Base-by-base conservation (phyloP, 2,797 vertebrate species). In the Pempheris klunzingeri region DNA sequence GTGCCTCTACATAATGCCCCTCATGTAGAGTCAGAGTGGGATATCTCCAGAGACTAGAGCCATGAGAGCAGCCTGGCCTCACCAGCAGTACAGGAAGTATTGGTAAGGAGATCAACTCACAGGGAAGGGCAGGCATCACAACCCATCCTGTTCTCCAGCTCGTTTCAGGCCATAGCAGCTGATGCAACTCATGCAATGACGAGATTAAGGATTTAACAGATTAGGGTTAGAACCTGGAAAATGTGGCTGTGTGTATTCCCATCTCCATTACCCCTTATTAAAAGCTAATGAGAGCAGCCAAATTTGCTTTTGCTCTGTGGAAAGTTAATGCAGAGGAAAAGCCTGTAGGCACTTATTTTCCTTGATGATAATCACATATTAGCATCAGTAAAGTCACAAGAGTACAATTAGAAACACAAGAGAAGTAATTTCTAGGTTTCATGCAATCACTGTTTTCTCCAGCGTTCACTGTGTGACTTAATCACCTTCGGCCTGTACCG, bases 251-350 rank as follows among this genome's bases (percentile, higher is more conserved):
- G 69, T 82, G 72, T 81, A 72, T 86, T 81, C 84, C 83, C 75
- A 69, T 86, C 77, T 87, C 71, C 81, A 91, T 91, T 92, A 90
- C 58, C 68, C 41, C 66, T 83, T 77, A 88, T 88, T 84, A 88
- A 81, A 74, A 85, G 78, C 77, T 90, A 87, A 91, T 84, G 82
- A 88, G 85, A 76, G 76, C 59, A 81, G 85, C 69, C 78, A 67
- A 85, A 86, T 83, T 79, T 65, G 54, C 60, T 82, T 59, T 41
- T 36, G 69, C 71, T 75, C 67, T 24, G 34, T 59, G 55, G 58
- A 83, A 85, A 74, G 62, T 78, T 80, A 82, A 85, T 74, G 73
- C 71, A 67, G 50, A 86, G 58, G 71, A 82, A 32, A 84, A 74
- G 70, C 60, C 89, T 61, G 73, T 74, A 7, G 30, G 77, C 52